Conservation (phyloP, 2,888 invertebrate genomes). For the Steinernema hermaphroditum region DNA sequence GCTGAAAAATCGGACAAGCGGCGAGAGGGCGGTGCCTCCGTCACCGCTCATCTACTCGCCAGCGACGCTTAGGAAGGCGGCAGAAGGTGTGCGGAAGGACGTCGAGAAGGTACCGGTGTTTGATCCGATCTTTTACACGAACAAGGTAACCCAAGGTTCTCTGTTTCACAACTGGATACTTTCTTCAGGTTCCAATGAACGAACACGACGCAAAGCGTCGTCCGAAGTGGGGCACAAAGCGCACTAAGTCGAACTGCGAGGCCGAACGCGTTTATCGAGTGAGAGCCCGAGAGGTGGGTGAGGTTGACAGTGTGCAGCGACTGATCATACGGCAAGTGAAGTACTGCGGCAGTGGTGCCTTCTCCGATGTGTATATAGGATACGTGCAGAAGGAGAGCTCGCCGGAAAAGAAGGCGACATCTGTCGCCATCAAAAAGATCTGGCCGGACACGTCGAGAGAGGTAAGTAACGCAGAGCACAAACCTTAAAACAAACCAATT, state of each 20-base stretch:
- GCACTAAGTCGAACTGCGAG: slow-evolving; percentile 20
- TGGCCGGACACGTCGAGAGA: slow-evolving; percentile 40
- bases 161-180: too few species aligned
- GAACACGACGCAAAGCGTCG: slow-evolving; percentile 35
- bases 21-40: too few species aligned
- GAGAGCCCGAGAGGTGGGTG: slow-evolving; percentile 32
- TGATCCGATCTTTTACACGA: slow-evolving; percentile 37
- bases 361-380: slow-evolving; percentile 30
- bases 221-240: neutral
- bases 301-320: slow-evolving; percentile 33
- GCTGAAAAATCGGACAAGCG: too few species aligned
- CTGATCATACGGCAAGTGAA: slow-evolving; percentile 31
- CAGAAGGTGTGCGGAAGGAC: slow-evolving; percentile 36
- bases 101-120: slow-evolving; percentile 33
- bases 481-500: too few species aligned
- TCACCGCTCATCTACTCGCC: slow-evolving; percentile 32
- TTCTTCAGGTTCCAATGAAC: slow-evolving; percentile 34
- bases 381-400: slow-evolving; percentile 17
- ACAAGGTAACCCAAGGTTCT: too few species aligned
- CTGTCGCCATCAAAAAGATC: slow-evolving; percentile 33
- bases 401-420: slow-evolving; percentile 6
- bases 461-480: too few species aligned
- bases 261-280: neutral
- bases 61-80: slow-evolving; percentile 4
- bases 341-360: slow-evolving; percentile 37